Evolutionary conservation across 1,140 invertebrate species (phyloP), one percentile per base, ranked within the genome.

Genomic region (Aphelinus atriplicis): DNA sequence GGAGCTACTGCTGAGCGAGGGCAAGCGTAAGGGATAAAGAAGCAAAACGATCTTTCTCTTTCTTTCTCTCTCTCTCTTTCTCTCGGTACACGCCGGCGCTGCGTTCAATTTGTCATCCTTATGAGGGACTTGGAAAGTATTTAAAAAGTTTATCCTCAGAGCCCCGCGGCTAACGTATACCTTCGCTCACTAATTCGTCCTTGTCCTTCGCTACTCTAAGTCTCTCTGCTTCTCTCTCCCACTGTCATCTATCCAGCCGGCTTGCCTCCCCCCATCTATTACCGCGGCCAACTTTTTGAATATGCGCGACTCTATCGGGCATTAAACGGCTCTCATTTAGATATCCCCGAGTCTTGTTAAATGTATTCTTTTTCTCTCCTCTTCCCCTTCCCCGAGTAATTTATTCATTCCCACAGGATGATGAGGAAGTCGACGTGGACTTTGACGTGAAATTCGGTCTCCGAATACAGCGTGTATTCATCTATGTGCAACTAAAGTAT

Each of bases 21-120:
- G 26, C 26, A 26, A 26, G 26, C 26, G 26, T 26, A 26, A 26
- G 67, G 45, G 42, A 62, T 60, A 76, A 69, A 75, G 64, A 51
- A 64, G 46, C 50, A 68, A 75, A 77, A 73, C 70, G 76, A 75
- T 77, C 73, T 66, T 66, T 74, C 73, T 26, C 26, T 26, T 26
- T 26, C 26, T 26, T 0, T 26, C 26, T 26, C 26, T 26, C 26
- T 26, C 26, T 26, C 26, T 26, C 26, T 26, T 26, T 26, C 26
- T 26, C 26, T 65, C 10, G 68, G 55, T 68, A 73, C 73, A 26
- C 26, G 71, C 65, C 63, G n/a, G 65, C 42, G 71, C 48, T 70
- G 58, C 46, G 63, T 51, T 77, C 79, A 85, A 83, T 85, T 85
- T 85, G 82, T 85, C 84, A 83, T 83, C 76, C 82, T 81, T 81